Conservation (phyloP, 2,113 vertebrate genomes). For the Haplotaxodon microlepis region DNA sequence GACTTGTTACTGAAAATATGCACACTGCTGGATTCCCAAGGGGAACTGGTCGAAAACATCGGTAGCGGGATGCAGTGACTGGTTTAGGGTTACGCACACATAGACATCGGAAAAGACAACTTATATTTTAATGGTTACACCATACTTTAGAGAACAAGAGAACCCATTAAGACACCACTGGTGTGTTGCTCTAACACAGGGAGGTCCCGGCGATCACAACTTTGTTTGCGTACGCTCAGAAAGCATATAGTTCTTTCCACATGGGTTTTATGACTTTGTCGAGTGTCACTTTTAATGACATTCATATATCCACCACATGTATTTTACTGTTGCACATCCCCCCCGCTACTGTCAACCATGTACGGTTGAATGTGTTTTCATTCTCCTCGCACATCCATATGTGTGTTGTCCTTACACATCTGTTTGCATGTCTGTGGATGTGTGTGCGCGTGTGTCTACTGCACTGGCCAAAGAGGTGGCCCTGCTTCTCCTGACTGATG, state of each 20-base stretch:
- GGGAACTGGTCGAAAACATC: constrained; percentile 81
- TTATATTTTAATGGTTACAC: constrained; percentile 74
- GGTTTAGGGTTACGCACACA: constrained; percentile 75
- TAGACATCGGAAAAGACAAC: background rate
- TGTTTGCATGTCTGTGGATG: background rate
- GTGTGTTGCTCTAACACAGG: constrained; percentile 50
- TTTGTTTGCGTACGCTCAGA: constrained; percentile 30
- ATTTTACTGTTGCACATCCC: constrained; percentile 2
- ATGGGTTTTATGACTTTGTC: constrained; percentile 32
- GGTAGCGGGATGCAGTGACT: constrained; percentile 69
- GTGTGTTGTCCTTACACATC: background rate
- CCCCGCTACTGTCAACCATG: background rate
- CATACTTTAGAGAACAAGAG: constrained; percentile 76
- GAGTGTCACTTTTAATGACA: constrained; percentile 34
- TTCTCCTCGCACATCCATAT: background rate
- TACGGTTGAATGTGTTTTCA: background rate
- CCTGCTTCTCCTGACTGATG: constrained; percentile 74
- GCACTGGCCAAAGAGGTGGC: constrained; percentile 30
- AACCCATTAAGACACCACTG: constrained; percentile 68
- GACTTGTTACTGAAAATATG: constrained; percentile 7
- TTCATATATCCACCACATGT: constrained; percentile 15
- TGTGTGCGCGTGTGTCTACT: background rate
- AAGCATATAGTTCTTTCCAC: constrained; percentile 40
- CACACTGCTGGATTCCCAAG: constrained; percentile 68
- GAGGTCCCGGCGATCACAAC: constrained; percentile 41